Base-by-base conservation (phyloP, 2,113 vertebrate genomes). In the Triplophysa siluroides region DNA sequence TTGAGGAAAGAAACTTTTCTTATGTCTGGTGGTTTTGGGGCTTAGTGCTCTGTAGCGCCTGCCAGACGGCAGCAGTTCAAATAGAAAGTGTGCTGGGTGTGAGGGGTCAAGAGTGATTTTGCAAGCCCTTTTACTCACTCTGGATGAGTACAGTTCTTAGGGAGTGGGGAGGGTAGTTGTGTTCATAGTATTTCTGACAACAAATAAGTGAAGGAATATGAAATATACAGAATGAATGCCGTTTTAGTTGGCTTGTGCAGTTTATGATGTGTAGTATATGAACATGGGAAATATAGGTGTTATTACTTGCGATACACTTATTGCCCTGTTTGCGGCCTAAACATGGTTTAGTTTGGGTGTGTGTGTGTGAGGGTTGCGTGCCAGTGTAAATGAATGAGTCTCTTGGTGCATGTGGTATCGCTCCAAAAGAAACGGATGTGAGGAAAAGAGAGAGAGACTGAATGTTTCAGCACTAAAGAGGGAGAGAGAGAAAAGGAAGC, bases 361-460 rank as follows among this genome's bases (percentile, higher is more conserved):
- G 71, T 62, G 72, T 45, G 33, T 38, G 33, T 38, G 33, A 66
- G 33, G 29, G n/a, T 52, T 56, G 66, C 52, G 47, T 82, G 80
- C 68, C 63, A 18, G 78, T 87, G 80, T 65, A 66, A 70, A 77
- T 66, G 71, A 61, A 67, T 82, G 73, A 72, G 54, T 83, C 41
- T 75, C 16, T 63, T 80, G 80, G 81, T 88, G 70, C 77, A 89
- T 79, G 82, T 84, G 85, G 74, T 82, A 89, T 86, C 77, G 21
- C 19, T 79, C 85, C 81, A 81, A 80, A 77, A 47, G 72, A 75
- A 82, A 77, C 69, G 86, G 87, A 90, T 75, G 78, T 83, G 45
- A 56, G 76, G 52, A 43, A 38, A 38, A 58, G 76, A 38, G 76
- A 76, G 21, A 64, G 16, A 38, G 74, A 52, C 16, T 29, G 52